Evolutionary conservation across 2,888 invertebrate species (phyloP), one percentile per base, ranked within the genome.

Genomic region (Lasioglossum leucozonium): DNA sequence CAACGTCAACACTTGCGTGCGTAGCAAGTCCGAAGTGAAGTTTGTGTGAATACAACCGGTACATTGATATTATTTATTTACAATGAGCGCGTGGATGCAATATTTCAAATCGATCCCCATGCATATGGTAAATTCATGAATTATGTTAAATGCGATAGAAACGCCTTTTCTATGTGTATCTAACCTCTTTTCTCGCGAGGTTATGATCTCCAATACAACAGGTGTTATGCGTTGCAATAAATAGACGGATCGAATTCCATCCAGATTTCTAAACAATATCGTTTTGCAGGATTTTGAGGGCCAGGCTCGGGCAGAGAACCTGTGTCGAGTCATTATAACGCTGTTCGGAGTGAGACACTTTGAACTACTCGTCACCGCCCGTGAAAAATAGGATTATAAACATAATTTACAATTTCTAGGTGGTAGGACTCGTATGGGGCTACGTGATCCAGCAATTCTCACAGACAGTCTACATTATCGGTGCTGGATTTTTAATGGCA

Each of bases 381-480:
- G 10, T 22, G 11, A 8, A 11, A 11, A 44, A 40, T 55, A 6
- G 16, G 11, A 18, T 37, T n/a, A 34, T 34, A 34, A 37, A 65
- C 16, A 22, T 22, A 0, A 1, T 74, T 79, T 71, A 10, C 26
- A 18, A 30, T 80, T 88, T 30, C 34, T 92, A 96, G 96, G 95
- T 97, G 87, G 98, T 99, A 78, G 99, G 99, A 13, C 96, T 99
- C 80, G 96, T 98, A 79, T 99, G 98, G 98, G 99, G 99, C 62
- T 99, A 98, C 92, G 96, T 98, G 75, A 98, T 98, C 89, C 99
- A 99, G 94, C 98, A 99, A 94, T 99, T 99, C 94, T 99, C 99
- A 0, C 98, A 98, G 94, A 99, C 99, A 1, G 98, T 99, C 47
- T 98, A 98, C 93, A 98, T 99, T 93, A 96, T 99, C 74, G 98